These are phyloP conservation scores for Lamproptera curius DNA, from an alignment of 2,888 invertebrate species.

Conservation along the genomic window DNA sequence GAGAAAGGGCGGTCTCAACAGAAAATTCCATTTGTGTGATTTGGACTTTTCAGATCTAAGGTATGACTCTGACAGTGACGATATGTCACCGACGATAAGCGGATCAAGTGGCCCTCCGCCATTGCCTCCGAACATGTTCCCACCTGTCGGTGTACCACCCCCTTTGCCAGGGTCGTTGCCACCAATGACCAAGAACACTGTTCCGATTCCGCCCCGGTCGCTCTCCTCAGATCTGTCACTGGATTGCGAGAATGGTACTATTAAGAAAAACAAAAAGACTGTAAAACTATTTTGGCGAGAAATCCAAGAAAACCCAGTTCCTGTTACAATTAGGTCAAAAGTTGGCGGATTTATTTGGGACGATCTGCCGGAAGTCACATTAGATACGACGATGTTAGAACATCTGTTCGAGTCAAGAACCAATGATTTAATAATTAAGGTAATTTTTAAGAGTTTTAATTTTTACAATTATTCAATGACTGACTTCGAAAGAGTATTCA, in stretches of 20 bases:
- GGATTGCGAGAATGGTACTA: constrained; percentile 68
- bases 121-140: constrained; percentile 84
- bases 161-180: constrained; percentile 73
- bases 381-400: constrained; percentile 96
- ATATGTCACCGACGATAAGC: constrained; percentile 82
- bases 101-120: constrained; percentile 86
- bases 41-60: constrained; percentile 97
- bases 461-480: too few relatives aligned
- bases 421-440: constrained; percentile 96
- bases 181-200: constrained; percentile 54
- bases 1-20: constrained; percentile 82
- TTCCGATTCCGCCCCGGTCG: constrained; percentile 59
- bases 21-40: constrained; percentile 92
- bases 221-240: constrained; percentile 52
- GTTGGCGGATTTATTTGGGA: constrained; percentile 92
- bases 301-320: constrained; percentile 86
- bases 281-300: constrained; percentile 99
- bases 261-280: constrained; percentile 95
- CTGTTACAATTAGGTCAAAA: constrained; percentile 72
- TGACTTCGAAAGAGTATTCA: too few relatives aligned
- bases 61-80: constrained; percentile 92
- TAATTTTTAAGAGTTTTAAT: too few relatives aligned
- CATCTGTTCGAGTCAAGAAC: constrained; percentile 98
- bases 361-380: constrained; percentile 87
- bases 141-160: constrained; percentile 61